These are phyloP conservation scores for Poeciliopsis occidentalis DNA, from an alignment of 2,113 vertebrate species.

Conservation along the genomic window DNA sequence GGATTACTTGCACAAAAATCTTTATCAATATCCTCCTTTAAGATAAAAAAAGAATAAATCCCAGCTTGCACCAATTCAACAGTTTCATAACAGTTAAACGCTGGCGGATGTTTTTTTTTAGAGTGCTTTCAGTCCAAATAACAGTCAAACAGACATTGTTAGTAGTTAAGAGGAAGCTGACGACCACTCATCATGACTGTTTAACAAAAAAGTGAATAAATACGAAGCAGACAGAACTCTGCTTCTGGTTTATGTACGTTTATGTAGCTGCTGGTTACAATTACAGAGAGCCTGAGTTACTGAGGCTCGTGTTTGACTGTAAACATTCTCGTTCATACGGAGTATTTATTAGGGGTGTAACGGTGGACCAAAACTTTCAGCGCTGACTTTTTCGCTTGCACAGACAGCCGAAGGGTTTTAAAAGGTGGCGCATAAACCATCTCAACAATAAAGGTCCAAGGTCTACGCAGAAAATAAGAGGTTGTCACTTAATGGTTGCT, in stretches of 20 bases:
- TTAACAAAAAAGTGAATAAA: conserved; percentile 67
- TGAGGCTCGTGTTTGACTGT: conserved; percentile 31
- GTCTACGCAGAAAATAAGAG: background rate
- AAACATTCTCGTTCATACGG: conserved; percentile 11
- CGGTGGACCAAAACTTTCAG: background rate
- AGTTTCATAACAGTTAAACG: conserved; percentile 45
- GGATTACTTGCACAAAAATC: conserved; percentile 16
- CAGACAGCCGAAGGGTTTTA: background rate
- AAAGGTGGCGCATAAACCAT: background rate
- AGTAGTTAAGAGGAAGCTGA: conserved; percentile 42
- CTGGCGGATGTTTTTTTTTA: conserved; percentile 30
- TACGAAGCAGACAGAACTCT: conserved; percentile 47
- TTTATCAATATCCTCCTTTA: conserved; percentile 36
- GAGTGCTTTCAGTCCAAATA: conserved; percentile 29
- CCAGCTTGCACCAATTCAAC: conserved; percentile 16
- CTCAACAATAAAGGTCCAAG: background rate
- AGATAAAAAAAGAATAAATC: conserved; percentile 11
- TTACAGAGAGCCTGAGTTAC: conserved; percentile 50
- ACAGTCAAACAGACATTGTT: conserved; percentile 43
- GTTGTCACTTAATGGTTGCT: background rate
- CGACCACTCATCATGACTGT: conserved; percentile 62
- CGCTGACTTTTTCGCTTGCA: background rate
- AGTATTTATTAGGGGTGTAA: background rate
- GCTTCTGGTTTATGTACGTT: conserved; percentile 64
- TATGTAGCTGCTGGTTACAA: conserved; percentile 63